These are phyloP conservation scores for Blastobasis adustella DNA, from an alignment of 2,888 invertebrate genomes.

Conservation along the genomic window DNA sequence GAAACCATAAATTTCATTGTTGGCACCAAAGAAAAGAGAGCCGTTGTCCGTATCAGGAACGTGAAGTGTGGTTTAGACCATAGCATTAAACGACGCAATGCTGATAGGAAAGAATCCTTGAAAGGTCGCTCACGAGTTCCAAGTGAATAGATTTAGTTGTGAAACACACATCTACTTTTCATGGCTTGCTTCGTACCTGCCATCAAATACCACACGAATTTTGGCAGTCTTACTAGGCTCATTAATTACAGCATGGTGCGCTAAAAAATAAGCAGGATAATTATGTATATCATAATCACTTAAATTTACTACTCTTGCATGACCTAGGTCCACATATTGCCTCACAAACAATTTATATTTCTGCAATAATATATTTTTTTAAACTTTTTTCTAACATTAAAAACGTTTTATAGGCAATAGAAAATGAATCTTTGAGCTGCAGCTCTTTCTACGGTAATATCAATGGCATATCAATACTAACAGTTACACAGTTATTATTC, in stretches of 20 bases:
- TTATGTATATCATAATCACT: neutral
- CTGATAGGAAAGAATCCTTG: too few species aligned
- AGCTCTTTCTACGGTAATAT: conserved; percentile 1
- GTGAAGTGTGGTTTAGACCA: too few species aligned
- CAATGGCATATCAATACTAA: conserved; percentile 10
- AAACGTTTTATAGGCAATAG: conserved; percentile 11
- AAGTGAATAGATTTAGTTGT: too few species aligned
- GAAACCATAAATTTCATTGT: too few species aligned
- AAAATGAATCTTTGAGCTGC: conserved; percentile 12
- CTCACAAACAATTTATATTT: conserved; percentile 9
- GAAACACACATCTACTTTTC: too few species aligned
- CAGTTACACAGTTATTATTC: conserved; percentile 5
- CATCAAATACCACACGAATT: conserved; percentile 10
- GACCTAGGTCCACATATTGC: conserved; percentile 8
- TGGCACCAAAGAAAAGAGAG: too few species aligned
- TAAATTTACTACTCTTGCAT: conserved; percentile 4
- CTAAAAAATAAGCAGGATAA: conserved; percentile 9
- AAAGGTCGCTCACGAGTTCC: too few species aligned
- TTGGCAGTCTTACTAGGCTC: conserved; percentile 7
- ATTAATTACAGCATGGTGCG: conserved; percentile 12
- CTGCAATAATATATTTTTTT: conserved; percentile 3
- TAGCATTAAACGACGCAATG: too few species aligned
- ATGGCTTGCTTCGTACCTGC: too few species aligned
- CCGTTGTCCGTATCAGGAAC: too few species aligned
- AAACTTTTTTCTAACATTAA: conserved; percentile 7